Evolutionary conservation across 2,888 invertebrate genomes (phyloP).

Genomic region (Drosophila neonasuta): DNA sequence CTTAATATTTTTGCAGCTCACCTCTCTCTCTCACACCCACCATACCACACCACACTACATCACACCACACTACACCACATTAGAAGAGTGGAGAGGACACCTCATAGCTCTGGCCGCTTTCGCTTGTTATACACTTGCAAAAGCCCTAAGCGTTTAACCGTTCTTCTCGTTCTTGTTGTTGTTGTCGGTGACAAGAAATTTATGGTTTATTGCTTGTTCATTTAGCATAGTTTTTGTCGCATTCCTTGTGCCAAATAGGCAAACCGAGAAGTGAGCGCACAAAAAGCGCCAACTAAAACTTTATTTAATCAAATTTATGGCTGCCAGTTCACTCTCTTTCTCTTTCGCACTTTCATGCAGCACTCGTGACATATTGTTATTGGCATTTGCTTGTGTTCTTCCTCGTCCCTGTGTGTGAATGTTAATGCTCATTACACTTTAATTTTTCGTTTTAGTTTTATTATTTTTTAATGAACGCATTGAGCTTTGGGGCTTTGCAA

Average conservation of each 20-base stretch:
- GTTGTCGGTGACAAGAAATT: slow-evolving; percentile 68
- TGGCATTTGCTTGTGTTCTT: slow-evolving; percentile 48
- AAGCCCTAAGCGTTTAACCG: slow-evolving; percentile 59
- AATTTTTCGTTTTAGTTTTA: slow-evolving; percentile 51
- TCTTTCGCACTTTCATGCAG: slow-evolving; percentile 1
- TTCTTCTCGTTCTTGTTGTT: slow-evolving; percentile 37
- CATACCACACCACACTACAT: slow-evolving; percentile 1
- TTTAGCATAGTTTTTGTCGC: slow-evolving; percentile 74
- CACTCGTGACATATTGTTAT: slow-evolving; percentile 67
- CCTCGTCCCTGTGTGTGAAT: slow-evolving; percentile 26
- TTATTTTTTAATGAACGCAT: slow-evolving; percentile 62
- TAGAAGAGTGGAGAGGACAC: neutral
- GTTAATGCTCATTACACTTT: slow-evolving; percentile 48
- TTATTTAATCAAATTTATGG: slow-evolving; percentile 79
- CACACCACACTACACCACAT: slow-evolving; percentile 5
- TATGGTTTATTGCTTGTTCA: slow-evolving; percentile 78
- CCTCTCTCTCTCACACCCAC: slow-evolving; percentile 20
- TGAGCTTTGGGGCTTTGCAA: slow-evolving; percentile 38
- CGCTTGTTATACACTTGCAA: slow-evolving; percentile 44
- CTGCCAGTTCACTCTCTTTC: slow-evolving; percentile 20
- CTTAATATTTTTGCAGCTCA: slow-evolving; percentile 34
- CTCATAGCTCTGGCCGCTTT: slow-evolving; percentile 3
- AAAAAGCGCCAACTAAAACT: slow-evolving; percentile 67
- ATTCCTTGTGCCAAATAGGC: slow-evolving; percentile 62
- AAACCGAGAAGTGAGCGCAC: slow-evolving; percentile 9